Conservation (phyloP, 2,888 invertebrate genomes). For the Rhaphigaster nebulosa region DNA sequence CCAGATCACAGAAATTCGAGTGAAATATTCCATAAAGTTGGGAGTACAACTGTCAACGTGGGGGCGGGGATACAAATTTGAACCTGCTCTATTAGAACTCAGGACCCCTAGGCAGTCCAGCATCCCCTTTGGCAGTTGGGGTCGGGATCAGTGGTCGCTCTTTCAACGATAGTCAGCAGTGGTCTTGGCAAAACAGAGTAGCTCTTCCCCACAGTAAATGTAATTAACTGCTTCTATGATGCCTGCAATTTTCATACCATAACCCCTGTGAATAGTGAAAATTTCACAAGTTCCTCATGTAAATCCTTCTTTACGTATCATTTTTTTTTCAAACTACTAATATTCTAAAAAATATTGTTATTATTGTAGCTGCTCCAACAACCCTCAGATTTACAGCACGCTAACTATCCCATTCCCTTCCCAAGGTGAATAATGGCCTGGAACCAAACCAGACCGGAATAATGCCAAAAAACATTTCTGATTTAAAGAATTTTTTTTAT, state of each 20-base stretch:
- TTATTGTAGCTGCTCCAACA: too few species aligned
- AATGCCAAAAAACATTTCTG: too few species aligned
- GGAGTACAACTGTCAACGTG: not conserved
- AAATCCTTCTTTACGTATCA: too few species aligned
- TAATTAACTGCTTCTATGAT: not conserved
- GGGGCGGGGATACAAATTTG: not conserved
- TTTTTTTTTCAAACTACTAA: too few species aligned
- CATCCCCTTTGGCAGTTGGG: not conserved
- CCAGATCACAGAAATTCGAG: not conserved
- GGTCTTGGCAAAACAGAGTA: not conserved
- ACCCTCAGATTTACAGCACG: too few species aligned
- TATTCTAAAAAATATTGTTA: too few species aligned
- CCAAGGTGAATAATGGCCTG: too few species aligned
- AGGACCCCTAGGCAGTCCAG: not conserved
- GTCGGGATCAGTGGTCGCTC: not conserved
- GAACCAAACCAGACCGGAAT: too few species aligned
- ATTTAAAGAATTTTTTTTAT: too few species aligned
- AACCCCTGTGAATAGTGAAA: too few species aligned
- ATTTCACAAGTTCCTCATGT: too few species aligned
- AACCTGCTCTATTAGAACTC: not conserved
- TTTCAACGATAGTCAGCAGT: not conserved
- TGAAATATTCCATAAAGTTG: not conserved
- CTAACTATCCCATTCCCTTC: too few species aligned
- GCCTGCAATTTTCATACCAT: not conserved
- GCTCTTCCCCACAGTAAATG: not conserved